These are phyloP conservation scores for Passer montanus DNA, from an alignment of 2,113 vertebrate genomes.

Conservation along the genomic window DNA sequence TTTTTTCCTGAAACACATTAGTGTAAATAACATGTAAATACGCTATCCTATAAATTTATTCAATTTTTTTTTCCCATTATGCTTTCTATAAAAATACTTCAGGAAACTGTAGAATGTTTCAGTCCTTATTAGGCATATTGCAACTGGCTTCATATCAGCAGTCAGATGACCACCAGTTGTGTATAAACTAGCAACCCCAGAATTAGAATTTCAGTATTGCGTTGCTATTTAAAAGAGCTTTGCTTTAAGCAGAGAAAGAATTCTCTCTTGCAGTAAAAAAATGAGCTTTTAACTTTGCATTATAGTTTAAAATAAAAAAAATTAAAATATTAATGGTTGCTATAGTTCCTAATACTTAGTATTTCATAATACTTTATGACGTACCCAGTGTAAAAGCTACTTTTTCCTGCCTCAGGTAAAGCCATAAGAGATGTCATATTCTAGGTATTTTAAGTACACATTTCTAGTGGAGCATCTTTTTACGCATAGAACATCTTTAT, in stretches of 20 bases:
- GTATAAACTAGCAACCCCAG: background rate
- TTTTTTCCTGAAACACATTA: background rate
- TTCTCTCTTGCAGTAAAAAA: background rate
- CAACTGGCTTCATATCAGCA: background rate
- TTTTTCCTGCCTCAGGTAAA: background rate
- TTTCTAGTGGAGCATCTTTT: slow-evolving; percentile 17
- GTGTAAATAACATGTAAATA: background rate
- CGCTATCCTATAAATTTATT: background rate
- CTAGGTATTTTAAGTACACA: slow-evolving; percentile 7
- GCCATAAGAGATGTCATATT: background rate
- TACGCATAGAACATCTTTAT: background rate
- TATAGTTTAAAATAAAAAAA: background rate
- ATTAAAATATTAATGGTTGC: background rate
- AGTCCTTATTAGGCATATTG: background rate
- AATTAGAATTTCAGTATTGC: background rate
- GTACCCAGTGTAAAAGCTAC: background rate
- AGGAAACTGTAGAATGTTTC: background rate
- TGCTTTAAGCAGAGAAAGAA: background rate
- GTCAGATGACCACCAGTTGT: background rate
- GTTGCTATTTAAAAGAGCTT: background rate
- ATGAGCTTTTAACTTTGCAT: background rate
- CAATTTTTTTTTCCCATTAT: accelerated
- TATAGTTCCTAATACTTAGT: background rate
- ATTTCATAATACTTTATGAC: slow-evolving; percentile 5
- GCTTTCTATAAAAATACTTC: background rate